Percentiles rank a stretch among this genome's conserved stretches.
These are phyloP conservation scores for Habropoda laboriosa DNA, from an alignment of 1,140 invertebrate species.

Conservation along the genomic window DNA sequence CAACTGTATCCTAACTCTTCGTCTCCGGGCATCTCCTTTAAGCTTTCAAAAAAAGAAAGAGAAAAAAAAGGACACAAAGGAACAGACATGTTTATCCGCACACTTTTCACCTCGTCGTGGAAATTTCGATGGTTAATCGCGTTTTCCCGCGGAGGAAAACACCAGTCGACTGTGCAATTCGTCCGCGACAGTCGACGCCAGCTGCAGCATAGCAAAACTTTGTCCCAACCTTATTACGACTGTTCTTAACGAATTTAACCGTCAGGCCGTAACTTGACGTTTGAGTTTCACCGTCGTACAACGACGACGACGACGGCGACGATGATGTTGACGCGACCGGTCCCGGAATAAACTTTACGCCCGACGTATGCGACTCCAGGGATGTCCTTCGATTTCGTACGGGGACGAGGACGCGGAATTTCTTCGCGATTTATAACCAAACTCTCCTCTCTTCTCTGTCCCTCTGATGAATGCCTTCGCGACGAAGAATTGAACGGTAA, in stretches of 20 bases:
- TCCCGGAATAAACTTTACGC: conserved; percentile 45
- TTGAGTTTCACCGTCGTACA: conserved; percentile 69
- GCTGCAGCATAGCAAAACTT: conserved; percentile 70
- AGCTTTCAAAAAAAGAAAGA: too few species aligned
- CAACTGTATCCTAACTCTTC: too few species aligned
- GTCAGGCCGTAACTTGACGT: conserved; percentile 75
- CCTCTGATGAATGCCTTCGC: too few species aligned
- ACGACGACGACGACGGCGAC: conserved; percentile 40
- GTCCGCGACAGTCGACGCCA: conserved; percentile 35
- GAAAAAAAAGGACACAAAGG: too few species aligned
- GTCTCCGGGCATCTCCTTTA: too few species aligned
- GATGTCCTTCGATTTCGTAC: conserved; percentile 3
- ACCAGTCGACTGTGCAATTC: not conserved
- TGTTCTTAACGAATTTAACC: conserved; percentile 78
- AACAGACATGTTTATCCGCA: not conserved
- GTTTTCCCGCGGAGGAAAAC: conserved; percentile 39
- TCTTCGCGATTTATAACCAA: too few species aligned
- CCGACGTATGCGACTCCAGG: conserved; percentile 3
- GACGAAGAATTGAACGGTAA: conserved; percentile 9
- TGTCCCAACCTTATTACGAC: conserved; percentile 76
- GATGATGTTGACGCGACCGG: conserved; percentile 16
- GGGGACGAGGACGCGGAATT: not conserved
- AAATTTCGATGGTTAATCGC: conserved; percentile 47
- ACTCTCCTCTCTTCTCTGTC: not conserved
- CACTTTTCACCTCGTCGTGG: conserved; percentile 1